phyloP scores from a whole-genome alignment of 1,140 invertebrate species.

The Solenopsis invicta region DNA sequence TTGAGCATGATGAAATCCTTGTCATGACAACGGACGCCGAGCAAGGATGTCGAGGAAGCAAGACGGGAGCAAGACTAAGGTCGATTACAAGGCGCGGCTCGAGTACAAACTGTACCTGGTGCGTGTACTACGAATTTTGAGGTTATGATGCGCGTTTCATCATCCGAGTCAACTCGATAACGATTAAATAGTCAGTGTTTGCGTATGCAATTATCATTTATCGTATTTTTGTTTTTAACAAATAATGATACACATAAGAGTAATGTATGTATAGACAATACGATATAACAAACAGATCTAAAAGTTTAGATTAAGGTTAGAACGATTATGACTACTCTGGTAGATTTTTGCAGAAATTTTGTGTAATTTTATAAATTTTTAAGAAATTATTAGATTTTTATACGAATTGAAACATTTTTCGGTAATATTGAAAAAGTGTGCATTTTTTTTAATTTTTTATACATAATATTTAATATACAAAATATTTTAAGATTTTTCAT shows the following conservation, averaged over 20 bases:
- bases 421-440: no score
- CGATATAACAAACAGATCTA: background rate
- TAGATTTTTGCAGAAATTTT: no score
- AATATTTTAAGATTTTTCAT: no score
- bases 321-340: background rate
- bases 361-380: no score
- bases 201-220: background rate
- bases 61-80: slow-evolving; percentile 83
- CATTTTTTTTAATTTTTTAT: no score
- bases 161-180: background rate
- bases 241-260: background rate
- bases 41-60: slow-evolving; percentile 82
- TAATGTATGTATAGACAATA: background rate
- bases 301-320: background rate
- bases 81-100: slow-evolving; percentile 89
- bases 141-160: slow-evolving; percentile 34
- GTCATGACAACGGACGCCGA: slow-evolving; percentile 80
- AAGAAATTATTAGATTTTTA: no score
- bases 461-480: no score
- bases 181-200: background rate
- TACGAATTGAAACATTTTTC: no score
- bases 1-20: slow-evolving; percentile 56
- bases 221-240: background rate
- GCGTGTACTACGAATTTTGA: slow-evolving; percentile 72
- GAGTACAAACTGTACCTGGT: slow-evolving; percentile 91